Evolutionary conservation across 2,888 invertebrate species (phyloP).

Genomic region (Andrena praecox): DNA sequence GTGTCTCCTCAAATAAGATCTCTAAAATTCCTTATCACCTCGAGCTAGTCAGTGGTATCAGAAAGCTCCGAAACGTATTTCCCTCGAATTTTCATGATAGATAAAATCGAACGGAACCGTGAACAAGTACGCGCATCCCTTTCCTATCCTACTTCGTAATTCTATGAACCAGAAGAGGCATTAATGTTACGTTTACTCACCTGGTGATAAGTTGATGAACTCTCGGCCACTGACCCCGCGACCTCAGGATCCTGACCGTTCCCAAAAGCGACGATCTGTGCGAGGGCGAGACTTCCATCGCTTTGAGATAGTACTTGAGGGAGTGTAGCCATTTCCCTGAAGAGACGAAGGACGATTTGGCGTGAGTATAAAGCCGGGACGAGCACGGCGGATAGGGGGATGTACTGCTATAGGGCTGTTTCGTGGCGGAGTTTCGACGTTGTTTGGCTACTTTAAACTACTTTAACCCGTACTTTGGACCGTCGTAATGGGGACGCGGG

Average conservation of each 20-base stretch:
- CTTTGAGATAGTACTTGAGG: slow-evolving; percentile 86
- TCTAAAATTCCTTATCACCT: neutral
- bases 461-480: slow-evolving; percentile 39
- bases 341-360: slow-evolving; percentile 63
- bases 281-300: slow-evolving; percentile 86
- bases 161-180: no score
- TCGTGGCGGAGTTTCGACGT: slow-evolving; percentile 29
- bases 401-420: slow-evolving; percentile 9
- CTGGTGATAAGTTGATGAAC: slow-evolving; percentile 89
- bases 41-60: no score
- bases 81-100: no score
- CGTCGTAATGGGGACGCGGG: slow-evolving; percentile 37
- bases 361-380: slow-evolving; percentile 36
- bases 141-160: no score
- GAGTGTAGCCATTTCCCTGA: slow-evolving; percentile 86
- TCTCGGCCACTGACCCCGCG: slow-evolving; percentile 88
- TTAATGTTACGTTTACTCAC: slow-evolving; percentile 81
- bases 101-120: no score
- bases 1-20: neutral
- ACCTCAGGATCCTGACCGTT: slow-evolving; percentile 87
- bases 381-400: neutral
- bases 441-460: slow-evolving; percentile 55
- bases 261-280: slow-evolving; percentile 87
- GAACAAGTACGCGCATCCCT: no score
- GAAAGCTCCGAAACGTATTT: no score